phyloP scores from a whole-genome alignment of 2,888 invertebrate species.

The Drosophila kokeensis region DNA sequence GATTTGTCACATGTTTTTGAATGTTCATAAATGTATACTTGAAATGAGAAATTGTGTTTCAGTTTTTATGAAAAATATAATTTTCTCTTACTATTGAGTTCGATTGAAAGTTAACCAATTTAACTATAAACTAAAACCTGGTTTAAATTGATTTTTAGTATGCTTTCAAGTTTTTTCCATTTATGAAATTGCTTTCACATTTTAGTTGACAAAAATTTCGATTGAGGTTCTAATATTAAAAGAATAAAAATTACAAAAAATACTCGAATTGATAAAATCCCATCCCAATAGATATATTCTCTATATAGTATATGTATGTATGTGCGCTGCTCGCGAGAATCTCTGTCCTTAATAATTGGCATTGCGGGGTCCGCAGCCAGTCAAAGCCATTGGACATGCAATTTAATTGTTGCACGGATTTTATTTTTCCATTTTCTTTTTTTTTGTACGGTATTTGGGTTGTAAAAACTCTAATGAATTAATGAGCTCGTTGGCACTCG shows the following conservation, averaged over 20 bases:
- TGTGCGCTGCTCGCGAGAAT: constrained; percentile 12
- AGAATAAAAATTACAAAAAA: neutral
- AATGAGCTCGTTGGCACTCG: constrained; percentile 61
- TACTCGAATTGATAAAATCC: neutral
- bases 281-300: neutral
- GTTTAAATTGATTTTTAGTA: neutral
- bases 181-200: neutral
- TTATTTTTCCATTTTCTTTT: constrained; percentile 5
- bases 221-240: neutral
- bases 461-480: constrained; percentile 67
- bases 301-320: neutral
- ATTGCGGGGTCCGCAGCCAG: neutral
- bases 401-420: constrained; percentile 30
- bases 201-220: neutral
- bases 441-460: constrained; percentile 28
- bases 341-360: constrained; percentile 12
- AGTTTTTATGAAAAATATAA: neutral
- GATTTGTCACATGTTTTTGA: rapidly evolving
- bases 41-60: neutral
- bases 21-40: neutral
- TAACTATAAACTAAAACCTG: neutral
- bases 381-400: constrained; percentile 24
- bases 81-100: too few species aligned
- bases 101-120: neutral
- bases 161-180: neutral